Conservation (phyloP, 2,113 vertebrate genomes). For the Donacobius atricapilla region DNA sequence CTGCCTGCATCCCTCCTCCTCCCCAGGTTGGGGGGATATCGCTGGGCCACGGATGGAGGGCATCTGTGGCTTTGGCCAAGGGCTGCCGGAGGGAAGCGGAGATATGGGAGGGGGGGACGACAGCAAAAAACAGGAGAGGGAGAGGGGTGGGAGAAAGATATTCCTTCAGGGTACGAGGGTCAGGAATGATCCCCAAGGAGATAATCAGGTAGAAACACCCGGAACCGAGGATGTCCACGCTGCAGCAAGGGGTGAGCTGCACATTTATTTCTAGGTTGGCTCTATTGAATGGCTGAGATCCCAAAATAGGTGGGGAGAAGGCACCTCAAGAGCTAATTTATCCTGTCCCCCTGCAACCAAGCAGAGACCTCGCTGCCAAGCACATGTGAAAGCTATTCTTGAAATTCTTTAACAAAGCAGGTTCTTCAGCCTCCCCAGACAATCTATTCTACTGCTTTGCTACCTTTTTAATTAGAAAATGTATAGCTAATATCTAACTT, state of each 20-base stretch:
- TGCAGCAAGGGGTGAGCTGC: not conserved
- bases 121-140: not conserved
- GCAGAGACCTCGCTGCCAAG: not conserved
- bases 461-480: constrained; percentile 64
- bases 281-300: not conserved
- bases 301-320: constrained; percentile 45
- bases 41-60: too few species aligned
- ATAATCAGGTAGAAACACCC: not conserved
- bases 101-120: rapidly evolving
- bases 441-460: constrained; percentile 31
- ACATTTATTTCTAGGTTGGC: not conserved
- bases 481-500: constrained; percentile 62
- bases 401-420: constrained; percentile 53
- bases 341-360: not conserved
- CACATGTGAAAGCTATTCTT: constrained; percentile 43
- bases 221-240: not conserved
- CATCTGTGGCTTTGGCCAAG: not conserved
- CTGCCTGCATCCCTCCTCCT: not conserved
- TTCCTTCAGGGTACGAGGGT: not conserved
- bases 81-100: not conserved
- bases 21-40: not conserved
- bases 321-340: constrained; percentile 51
- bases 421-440: constrained; percentile 48
- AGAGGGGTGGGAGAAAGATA: not conserved
- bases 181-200: not conserved